Evolutionary conservation across 2,113 vertebrate genomes (phyloP).

Genomic region (Neoarius graeffei): DNA sequence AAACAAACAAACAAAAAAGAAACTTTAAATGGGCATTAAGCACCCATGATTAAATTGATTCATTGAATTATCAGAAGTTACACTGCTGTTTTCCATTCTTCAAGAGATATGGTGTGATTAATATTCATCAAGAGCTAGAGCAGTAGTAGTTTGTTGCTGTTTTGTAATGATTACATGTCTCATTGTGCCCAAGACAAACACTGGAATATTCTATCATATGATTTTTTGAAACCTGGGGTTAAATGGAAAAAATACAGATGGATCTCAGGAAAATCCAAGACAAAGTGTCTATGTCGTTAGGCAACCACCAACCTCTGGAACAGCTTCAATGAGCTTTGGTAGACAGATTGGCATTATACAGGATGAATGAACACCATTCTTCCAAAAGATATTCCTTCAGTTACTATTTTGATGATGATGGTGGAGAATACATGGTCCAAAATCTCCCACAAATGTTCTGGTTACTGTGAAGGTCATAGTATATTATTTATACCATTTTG

Average conservation of each 20-base stretch:
- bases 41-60: neutral
- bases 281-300: neutral
- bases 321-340: neutral
- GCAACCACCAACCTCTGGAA: neutral
- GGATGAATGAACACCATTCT: neutral
- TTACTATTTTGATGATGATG: neutral
- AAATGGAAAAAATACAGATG: neutral
- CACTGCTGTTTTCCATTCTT: neutral
- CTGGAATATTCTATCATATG: neutral
- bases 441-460: neutral
- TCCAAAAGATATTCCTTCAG: neutral
- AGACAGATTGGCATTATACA: neutral
- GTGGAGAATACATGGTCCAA: neutral
- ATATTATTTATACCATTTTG: neutral
- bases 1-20: neutral
- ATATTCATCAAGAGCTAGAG: neutral
- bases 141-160: neutral
- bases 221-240: neutral
- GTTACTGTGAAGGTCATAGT: neutral
- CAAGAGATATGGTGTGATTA: neutral
- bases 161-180: neutral
- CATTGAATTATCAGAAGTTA: neutral
- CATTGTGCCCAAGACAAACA: neutral
- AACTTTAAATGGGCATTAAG: neutral
- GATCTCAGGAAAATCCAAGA: neutral